Base-by-base conservation (phyloP, 1,140 invertebrate genomes). In the Drosophila albomicans region DNA sequence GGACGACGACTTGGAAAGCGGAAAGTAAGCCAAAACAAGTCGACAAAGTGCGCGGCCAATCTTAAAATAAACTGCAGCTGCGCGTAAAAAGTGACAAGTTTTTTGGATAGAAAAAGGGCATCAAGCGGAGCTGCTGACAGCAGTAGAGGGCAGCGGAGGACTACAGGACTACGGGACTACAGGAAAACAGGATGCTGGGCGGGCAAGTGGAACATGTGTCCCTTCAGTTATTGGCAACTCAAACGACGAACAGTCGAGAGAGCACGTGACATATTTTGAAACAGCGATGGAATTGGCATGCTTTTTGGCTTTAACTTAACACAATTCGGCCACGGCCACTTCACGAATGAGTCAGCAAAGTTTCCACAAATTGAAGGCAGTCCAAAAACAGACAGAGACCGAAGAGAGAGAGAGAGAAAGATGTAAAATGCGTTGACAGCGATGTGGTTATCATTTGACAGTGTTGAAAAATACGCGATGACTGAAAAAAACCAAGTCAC, bases 51-150 rank as follows among this genome's bases (percentile, higher is more conserved):
- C 82, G 68, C 82, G 84, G 82, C 84, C 82, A 87, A 87, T 87
- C 84, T 87, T 82, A 82, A 87, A 88, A 88, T 88, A 88, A 88
- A 88, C 84, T 88, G 84, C 84, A 88, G 84, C 84, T 88, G 84
- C 85, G 84, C 84, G 84, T 89, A 80, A 84, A 88, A 84, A 88
- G 84, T 88, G 84, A 88, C 84, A 88, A 88, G 84, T 88, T 88
- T 84, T 88, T 88, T 15, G 46, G 56, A 15, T 20, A 32, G 38
- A 52, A 32, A 2, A 67, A 56, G 15, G 38, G 11, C 49, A 28
- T 35, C 35, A 35, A 13, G 48, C 41, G 51, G 58, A 52, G 48
- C 32, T 69, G 66, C 8, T 35, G 68, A 35, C 62, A 57, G 51
- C 15, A 43, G 20, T 3, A 3, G 20, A 25, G 10, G 58, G 28